phyloP scores from a whole-genome alignment of 2,797 vertebrate genomes.

The Morelia viridis region DNA sequence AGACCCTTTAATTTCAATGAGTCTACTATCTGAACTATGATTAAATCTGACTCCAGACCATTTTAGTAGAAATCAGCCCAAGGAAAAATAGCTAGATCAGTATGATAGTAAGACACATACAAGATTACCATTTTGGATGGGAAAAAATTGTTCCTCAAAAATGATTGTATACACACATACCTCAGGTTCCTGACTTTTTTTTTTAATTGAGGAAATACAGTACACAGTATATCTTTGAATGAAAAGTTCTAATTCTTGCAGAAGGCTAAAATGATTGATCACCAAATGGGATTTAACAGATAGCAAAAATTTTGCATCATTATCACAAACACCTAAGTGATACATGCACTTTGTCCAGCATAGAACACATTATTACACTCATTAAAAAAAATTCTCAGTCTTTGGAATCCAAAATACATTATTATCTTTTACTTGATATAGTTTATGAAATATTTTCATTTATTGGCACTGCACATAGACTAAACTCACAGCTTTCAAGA shows the following conservation, averaged over 20 bases:
- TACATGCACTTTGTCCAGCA: constrained; percentile 6
- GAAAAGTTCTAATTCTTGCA: constrained; percentile 58
- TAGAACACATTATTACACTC: background rate
- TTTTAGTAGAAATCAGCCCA: rapidly evolving
- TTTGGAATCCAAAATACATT: background rate
- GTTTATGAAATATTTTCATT: background rate
- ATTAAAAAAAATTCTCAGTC: constrained; percentile 4
- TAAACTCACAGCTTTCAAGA: background rate
- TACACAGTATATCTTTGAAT: background rate
- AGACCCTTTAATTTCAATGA: background rate
- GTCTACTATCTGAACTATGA: background rate
- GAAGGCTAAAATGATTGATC: constrained; percentile 63
- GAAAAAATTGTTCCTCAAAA: background rate
- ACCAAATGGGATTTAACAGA: constrained; percentile 54
- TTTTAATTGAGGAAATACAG: constrained; percentile 8
- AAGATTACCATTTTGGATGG: background rate
- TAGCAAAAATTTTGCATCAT: constrained; percentile 51
- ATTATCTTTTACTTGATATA: background rate
- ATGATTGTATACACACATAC: constrained; percentile 36
- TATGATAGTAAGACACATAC: background rate
- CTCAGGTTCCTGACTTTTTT: constrained; percentile 32
- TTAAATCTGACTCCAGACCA: background rate
- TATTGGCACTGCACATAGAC: background rate
- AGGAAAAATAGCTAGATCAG: background rate
- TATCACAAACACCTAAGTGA: constrained; percentile 29